phyloP scores from a whole-genome alignment of 2,888 invertebrate genomes.

The Leptinotarsa rubiginosa region DNA sequence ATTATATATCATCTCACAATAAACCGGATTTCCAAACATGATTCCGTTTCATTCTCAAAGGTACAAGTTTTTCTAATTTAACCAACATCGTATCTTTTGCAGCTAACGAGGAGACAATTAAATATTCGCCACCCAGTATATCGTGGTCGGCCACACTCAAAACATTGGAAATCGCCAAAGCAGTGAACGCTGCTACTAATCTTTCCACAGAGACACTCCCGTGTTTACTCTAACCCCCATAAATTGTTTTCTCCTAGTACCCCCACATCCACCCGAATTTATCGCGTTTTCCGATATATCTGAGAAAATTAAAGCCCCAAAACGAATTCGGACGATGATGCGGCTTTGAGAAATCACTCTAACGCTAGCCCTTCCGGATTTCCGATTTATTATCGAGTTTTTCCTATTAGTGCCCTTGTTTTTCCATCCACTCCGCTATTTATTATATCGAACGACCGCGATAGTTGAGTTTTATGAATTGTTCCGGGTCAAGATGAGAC shows the following conservation, averaged over 20 bases:
- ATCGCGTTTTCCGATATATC: conserved; percentile 14
- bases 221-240: conserved; percentile 9
- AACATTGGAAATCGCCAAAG: background rate
- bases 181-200: background rate
- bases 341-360: conserved; percentile 18
- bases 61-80: no score
- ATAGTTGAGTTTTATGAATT: conserved; percentile 11
- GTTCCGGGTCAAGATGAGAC: conserved; percentile 21
- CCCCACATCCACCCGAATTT: conserved; percentile 2
- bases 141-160: background rate
- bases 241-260: conserved; percentile 1
- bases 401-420: conserved; percentile 26
- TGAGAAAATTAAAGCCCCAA: conserved; percentile 16
- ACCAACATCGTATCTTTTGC: no score
- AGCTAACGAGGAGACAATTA: background rate
- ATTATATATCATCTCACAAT: no score
- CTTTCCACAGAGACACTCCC: background rate
- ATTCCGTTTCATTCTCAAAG: no score
- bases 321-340: conserved; percentile 18
- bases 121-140: background rate
- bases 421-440: conserved; percentile 24
- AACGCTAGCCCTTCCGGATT: conserved; percentile 16
- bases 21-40: no score
- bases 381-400: conserved; percentile 26
- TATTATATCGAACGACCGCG: conserved; percentile 8